Evolutionary conservation across 1,140 invertebrate genomes (phyloP), one percentile per base, ranked within the genome.

Genomic region (Pseudomyrmex gracilis): DNA sequence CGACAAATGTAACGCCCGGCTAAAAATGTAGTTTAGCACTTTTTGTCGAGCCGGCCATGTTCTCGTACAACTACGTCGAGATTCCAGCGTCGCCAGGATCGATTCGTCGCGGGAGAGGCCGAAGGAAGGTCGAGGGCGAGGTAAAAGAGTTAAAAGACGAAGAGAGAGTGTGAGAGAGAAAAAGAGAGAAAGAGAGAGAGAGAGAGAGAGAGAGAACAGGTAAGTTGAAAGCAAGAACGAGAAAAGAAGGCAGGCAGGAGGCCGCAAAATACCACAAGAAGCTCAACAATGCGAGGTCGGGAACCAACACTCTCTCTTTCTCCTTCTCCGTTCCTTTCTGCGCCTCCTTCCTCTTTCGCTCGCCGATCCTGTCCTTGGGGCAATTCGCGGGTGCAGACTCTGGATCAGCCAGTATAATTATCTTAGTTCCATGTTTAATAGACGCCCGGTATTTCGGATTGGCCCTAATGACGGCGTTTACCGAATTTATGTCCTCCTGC

Each of bases 401-500:
- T 60, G 61, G 53, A 68, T 63, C 67, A 70, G 68, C 78, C 87
- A 86, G 85, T 87, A 85, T 93, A 93, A 93, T 93, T 93, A 93
- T 93, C 90, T 93, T 91, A 91, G 92, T 93, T 91, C 73, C 89
- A 90, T 90, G 89, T 93, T 93, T 93, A 93, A 93, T 93, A 93
- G 92, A 93, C 92, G 92, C 90, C 80, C 85, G 92, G 93, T 92
- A 93, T 93, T 93, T 93, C 85, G 89, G 92, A 93, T 93, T 92
- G 92, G 85, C 84, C 90, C 89, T 93, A 93, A 93, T 93, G 92
- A 93, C 92, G 89, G 92, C 91, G 89, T 93, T 93, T 93, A 93
- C 92, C 88, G 90, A 93, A 93, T 93, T 93, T 93, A 93, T 93
- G 91, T 92, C 87, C 87, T 87, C 82, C 82, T 86, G 88, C 89